These are phyloP conservation scores for Heterotilapia buettikoferi DNA, from an alignment of 2,113 vertebrate genomes.

Conservation along the genomic window DNA sequence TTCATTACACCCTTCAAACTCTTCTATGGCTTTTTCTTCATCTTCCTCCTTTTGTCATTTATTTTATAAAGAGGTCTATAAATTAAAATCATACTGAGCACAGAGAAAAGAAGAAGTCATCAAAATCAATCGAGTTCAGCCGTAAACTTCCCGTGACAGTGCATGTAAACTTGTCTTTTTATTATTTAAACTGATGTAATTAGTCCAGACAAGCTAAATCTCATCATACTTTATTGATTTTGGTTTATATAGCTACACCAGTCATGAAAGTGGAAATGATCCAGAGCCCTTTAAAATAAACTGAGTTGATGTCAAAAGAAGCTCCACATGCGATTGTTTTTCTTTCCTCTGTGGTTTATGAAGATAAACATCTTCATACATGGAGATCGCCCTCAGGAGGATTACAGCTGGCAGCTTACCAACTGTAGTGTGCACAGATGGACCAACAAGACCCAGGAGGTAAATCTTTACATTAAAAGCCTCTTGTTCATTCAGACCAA, in stretches of 20 bases:
- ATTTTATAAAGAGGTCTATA: neutral
- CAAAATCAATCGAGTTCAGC: neutral
- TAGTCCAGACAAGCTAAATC: neutral
- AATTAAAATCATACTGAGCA: neutral
- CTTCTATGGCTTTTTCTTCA: neutral
- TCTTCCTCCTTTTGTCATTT: neutral
- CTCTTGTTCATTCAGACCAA: neutral
- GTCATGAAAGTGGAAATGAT: neutral
- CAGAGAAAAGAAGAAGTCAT: neutral
- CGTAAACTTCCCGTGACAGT: neutral
- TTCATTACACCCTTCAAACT: neutral
- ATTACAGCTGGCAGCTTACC: slow-evolving; percentile 14
- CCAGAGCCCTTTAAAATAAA: neutral
- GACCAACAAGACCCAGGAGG: slow-evolving; percentile 9
- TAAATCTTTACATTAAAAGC: slow-evolving; percentile 22
- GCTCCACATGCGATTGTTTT: neutral
- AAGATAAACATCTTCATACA: neutral
- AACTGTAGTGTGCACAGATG: slow-evolving; percentile 23
- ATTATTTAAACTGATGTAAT: neutral
- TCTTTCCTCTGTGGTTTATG: neutral
- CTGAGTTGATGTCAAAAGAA: neutral
- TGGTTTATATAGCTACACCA: neutral
- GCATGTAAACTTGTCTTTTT: neutral
- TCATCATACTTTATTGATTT: neutral
- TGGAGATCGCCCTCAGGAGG: neutral